Percentiles rank a stretch among this genome's conserved stretches.
Conservation (phyloP, 2,113 vertebrate genomes). For the Crocuta crocuta region DNA sequence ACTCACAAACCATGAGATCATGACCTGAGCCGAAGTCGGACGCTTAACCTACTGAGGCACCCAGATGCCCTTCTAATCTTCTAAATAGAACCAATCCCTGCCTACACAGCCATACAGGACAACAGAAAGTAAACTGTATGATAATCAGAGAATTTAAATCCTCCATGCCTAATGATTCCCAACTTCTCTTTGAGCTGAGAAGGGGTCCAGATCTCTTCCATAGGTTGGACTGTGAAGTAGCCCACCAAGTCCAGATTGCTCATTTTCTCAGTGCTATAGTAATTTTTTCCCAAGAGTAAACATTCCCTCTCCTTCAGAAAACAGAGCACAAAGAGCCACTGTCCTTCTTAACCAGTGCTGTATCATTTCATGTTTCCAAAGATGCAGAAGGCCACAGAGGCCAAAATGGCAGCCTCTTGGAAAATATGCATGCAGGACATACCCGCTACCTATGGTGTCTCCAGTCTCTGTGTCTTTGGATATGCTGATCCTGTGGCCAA, state of each 20-base stretch:
- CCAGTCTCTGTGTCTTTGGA: not conserved
- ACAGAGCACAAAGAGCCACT: not conserved
- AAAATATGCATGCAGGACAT: not conserved
- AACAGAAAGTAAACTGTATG: not conserved
- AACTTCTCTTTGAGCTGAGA: not conserved
- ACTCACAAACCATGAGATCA: no score
- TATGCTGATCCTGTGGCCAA: not conserved
- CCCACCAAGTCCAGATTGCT: not conserved
- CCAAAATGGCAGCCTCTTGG: not conserved
- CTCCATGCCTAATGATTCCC: not conserved
- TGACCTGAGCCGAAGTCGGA: no score
- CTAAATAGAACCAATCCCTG: slow-evolving; percentile 16
- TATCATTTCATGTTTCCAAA: not conserved
- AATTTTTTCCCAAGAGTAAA: not conserved
- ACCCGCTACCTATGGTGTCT: not conserved
- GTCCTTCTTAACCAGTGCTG: not conserved
- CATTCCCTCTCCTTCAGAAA: not conserved
- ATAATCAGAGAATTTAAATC: not conserved
- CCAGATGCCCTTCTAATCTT: not conserved
- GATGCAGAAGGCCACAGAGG: not conserved
- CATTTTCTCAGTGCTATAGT: not conserved
- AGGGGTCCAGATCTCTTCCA: not conserved
- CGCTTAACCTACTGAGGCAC: no score
- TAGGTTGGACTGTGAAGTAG: not conserved
- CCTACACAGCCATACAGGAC: not conserved